phyloP scores from a whole-genome alignment of 2,797 vertebrate species.

The Melanotaenia parkinsoni region DNA sequence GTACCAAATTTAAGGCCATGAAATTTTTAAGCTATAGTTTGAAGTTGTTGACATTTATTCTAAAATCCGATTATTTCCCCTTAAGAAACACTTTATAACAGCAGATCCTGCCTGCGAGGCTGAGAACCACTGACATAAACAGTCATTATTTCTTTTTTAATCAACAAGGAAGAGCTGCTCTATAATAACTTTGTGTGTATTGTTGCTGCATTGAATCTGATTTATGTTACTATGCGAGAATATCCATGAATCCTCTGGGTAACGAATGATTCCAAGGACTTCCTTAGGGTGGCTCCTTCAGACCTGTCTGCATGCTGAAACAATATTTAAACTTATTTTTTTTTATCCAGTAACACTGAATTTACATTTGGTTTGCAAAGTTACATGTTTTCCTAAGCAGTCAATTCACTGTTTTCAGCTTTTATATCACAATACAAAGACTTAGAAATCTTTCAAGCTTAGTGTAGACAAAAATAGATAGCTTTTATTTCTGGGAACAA shows the following conservation, averaged over 20 bases:
- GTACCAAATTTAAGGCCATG: too few relatives aligned
- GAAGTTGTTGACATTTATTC: neutral
- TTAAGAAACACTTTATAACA: neutral
- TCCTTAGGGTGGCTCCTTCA: conserved; percentile 63
- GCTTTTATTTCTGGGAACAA: conserved; percentile 38
- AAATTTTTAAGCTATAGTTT: neutral
- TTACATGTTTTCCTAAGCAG: conserved; percentile 25
- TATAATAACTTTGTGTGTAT: conserved; percentile 31
- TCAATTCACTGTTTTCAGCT: conserved; percentile 43
- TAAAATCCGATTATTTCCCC: neutral
- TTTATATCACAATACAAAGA: conserved; percentile 37
- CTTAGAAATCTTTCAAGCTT: neutral
- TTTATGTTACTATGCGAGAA: conserved; percentile 39
- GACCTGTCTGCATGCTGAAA: conserved; percentile 72
- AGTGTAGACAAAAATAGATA: conserved; percentile 25
- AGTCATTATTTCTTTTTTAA: conserved; percentile 6
- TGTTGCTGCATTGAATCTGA: conserved; percentile 37
- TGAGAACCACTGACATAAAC: conserved; percentile 46
- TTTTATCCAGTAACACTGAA: conserved; percentile 31
- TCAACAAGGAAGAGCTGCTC: conserved; percentile 28
- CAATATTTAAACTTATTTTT: neutral
- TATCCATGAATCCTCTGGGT: conserved; percentile 44
- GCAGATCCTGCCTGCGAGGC: conserved; percentile 6
- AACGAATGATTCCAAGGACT: conserved; percentile 58
- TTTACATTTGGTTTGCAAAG: conserved; percentile 8